These are phyloP conservation scores for Fukomys damarensis DNA, from an alignment of 2,113 vertebrate species.

Conservation along the genomic window DNA sequence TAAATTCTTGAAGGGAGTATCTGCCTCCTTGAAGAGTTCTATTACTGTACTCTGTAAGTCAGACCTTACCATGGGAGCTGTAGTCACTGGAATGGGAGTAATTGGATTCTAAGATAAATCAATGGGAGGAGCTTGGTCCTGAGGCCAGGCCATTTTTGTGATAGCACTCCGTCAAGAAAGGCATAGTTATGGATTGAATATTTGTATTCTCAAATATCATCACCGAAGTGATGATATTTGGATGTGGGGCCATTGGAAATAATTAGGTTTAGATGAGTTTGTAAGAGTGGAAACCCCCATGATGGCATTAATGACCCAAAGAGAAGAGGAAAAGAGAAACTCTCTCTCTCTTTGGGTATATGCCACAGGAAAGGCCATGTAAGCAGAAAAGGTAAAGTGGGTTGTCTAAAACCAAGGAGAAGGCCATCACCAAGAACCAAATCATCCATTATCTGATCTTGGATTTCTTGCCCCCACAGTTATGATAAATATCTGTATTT, in stretches of 20 bases:
- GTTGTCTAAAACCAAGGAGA: not conserved
- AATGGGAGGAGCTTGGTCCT: not conserved
- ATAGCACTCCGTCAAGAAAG: not conserved
- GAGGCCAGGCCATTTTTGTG: not conserved
- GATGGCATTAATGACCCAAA: too few species aligned
- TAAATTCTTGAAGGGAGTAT: not conserved
- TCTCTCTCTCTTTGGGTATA: not conserved
- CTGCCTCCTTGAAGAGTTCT: not conserved
- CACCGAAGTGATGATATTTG: not conserved
- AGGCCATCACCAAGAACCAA: too few species aligned
- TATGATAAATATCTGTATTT: not conserved
- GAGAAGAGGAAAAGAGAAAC: not conserved
- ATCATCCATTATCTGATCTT: not conserved
- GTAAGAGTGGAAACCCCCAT: too few species aligned
- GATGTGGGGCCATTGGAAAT: not conserved
- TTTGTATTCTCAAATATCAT: not conserved
- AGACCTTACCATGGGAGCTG: not conserved
- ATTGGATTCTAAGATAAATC: not conserved
- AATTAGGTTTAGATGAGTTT: not conserved
- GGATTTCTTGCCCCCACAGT: not conserved
- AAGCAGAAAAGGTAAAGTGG: not conserved
- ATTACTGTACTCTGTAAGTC: not conserved
- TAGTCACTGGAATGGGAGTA: not conserved
- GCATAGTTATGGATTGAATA: not conserved
- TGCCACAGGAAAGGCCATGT: not conserved